Evolutionary conservation across 1,140 invertebrate species (phyloP).

Genomic region (Eciton burchellii): DNA sequence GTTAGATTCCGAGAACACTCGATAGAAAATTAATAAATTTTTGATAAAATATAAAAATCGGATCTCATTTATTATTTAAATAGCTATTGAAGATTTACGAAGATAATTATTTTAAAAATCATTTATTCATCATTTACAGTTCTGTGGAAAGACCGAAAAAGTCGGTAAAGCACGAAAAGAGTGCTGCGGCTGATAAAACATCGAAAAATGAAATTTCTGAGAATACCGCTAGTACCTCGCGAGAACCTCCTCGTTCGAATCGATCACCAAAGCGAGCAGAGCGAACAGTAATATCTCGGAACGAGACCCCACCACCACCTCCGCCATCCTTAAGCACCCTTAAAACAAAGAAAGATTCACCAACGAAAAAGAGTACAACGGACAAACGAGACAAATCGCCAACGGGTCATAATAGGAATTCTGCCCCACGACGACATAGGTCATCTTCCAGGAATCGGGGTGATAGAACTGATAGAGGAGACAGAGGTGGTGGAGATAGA

Average conservation of each 20-base stretch:
- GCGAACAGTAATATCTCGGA: constrained; percentile 60
- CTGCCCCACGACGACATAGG: constrained; percentile 64
- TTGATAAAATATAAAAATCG: background rate
- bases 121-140: constrained; percentile 64
- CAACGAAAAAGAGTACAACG: constrained; percentile 60
- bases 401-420: constrained; percentile 62
- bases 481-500: constrained; percentile 39
- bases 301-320: constrained; percentile 69
- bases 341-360: constrained; percentile 73
- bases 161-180: constrained; percentile 75
- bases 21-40: background rate
- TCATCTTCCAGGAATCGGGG: constrained; percentile 70
- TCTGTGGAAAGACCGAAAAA: constrained; percentile 80
- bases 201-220: constrained; percentile 69
- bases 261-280: constrained; percentile 73
- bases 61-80: constrained; percentile 7
- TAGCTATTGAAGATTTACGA: constrained; percentile 1
- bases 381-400: constrained; percentile 70
- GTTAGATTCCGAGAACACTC: background rate
- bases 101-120: constrained; percentile 35
- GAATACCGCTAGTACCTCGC: constrained; percentile 36
- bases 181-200: constrained; percentile 58
- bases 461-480: constrained; percentile 54
- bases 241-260: constrained; percentile 59
- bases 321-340: background rate